A percentile compares a stretch with the other conserved stretches of the same genome.
Evolutionary conservation across 2,113 vertebrate genomes (phyloP).

Genomic region (Gymnorhina tibicen): DNA sequence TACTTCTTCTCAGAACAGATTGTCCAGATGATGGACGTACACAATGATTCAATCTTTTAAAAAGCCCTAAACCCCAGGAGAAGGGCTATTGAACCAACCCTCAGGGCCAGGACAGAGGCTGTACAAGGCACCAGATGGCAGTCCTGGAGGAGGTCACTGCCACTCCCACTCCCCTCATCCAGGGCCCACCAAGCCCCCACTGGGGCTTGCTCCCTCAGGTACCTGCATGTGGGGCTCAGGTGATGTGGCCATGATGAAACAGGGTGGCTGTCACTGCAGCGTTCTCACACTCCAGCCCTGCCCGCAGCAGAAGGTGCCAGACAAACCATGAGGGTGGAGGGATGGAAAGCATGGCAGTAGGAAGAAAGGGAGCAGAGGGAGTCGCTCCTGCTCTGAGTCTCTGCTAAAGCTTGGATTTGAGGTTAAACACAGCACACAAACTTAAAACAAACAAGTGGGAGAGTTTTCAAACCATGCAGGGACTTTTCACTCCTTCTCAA

Average conservation of each 20-base stretch:
- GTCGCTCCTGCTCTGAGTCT: too few species aligned
- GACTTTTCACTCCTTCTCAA: not conserved
- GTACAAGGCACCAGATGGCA: rapidly evolving
- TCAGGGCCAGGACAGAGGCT: not conserved
- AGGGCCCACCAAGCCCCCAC: rapidly evolving
- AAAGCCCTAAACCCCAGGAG: not conserved
- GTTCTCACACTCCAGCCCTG: not conserved
- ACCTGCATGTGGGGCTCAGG: not conserved
- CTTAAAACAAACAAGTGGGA: not conserved
- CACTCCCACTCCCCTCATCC: rapidly evolving
- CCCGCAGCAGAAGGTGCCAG: rapidly evolving
- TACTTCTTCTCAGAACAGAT: slow-evolving; percentile 21
- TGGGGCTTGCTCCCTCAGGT: not conserved
- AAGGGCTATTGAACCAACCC: not conserved
- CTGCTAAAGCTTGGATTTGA: not conserved
- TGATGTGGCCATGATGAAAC: too few species aligned
- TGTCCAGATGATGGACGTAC: not conserved
- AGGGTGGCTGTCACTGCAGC: not conserved
- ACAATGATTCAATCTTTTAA: not conserved
- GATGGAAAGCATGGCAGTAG: not conserved
- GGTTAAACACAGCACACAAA: not conserved
- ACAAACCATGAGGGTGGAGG: not conserved
- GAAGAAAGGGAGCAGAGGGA: not conserved
- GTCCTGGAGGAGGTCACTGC: not conserved
- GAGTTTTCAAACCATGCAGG: not conserved